These are phyloP conservation scores for Aradus depressus DNA, from an alignment of 2,888 invertebrate species.

Conservation along the genomic window DNA sequence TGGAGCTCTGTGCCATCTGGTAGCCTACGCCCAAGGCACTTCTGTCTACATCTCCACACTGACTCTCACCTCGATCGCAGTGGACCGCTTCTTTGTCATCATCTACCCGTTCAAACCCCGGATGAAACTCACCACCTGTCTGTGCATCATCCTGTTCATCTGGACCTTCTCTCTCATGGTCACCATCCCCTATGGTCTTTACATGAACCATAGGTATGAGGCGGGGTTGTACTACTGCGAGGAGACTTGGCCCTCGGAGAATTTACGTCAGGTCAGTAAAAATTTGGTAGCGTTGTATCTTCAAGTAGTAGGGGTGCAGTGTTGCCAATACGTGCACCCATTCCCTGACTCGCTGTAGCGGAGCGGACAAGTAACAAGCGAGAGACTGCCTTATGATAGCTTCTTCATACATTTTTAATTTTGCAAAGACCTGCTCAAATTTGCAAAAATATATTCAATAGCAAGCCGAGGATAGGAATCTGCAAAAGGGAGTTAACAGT, in stretches of 20 bases:
- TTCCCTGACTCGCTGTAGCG: no score
- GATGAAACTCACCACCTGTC: constrained; percentile 78
- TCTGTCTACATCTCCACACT: constrained; percentile 96
- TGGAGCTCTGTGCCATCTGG: constrained; percentile 75
- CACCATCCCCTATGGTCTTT: constrained; percentile 82
- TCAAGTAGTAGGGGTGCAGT: no score
- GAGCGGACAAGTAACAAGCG: no score
- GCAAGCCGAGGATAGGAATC: no score
- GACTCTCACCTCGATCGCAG: constrained; percentile 92
- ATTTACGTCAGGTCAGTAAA: constrained; percentile 52
- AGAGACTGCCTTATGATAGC: no score
- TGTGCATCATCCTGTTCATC: constrained; percentile 73
- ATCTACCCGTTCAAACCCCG: constrained; percentile 89
- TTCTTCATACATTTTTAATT: no score
- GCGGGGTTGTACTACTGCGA: constrained; percentile 54
- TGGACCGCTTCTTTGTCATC: constrained; percentile 94
- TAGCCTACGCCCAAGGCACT: constrained; percentile 87
- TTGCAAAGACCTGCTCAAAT: no score
- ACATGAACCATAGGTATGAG: constrained; percentile 50
- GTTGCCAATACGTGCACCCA: no score
- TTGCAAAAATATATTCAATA: no score
- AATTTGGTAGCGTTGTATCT: no score
- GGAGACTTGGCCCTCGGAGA: constrained; percentile 82
- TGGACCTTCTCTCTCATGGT: constrained; percentile 82
- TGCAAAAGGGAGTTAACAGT: no score